Evolutionary conservation across 2,113 vertebrate genomes (phyloP).

Genomic region (Urocolius indicus): DNA sequence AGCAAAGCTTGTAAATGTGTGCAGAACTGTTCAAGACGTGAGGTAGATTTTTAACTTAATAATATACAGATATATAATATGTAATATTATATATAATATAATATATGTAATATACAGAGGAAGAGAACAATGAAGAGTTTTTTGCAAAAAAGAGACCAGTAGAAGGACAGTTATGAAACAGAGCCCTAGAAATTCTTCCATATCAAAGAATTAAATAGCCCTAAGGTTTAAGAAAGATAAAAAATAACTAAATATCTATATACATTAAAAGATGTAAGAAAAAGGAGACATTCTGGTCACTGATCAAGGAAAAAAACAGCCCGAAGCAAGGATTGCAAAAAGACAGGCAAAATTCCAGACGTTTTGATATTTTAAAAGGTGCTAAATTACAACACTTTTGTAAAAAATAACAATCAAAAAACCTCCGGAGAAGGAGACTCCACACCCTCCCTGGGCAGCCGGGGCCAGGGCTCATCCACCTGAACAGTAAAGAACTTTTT

Average conservation of each 20-base stretch:
- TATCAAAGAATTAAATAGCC: background rate
- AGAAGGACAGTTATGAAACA: background rate
- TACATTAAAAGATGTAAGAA: background rate
- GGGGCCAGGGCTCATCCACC: no score
- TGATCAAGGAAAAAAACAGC: background rate
- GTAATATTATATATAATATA: no score
- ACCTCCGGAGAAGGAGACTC: no score
- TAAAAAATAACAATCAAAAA: background rate
- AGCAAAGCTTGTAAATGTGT: background rate
- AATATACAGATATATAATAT: background rate
- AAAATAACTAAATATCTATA: background rate
- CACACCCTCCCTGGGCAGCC: no score
- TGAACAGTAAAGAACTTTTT: no score
- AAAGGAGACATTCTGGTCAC: background rate
- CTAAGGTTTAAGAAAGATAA: background rate
- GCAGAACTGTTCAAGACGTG: background rate
- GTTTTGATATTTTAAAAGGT: background rate
- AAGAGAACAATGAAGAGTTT: background rate
- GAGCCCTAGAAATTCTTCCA: background rate
- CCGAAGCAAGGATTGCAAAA: background rate
- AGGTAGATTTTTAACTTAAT: background rate
- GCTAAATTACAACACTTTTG: background rate
- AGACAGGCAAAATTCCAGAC: background rate
- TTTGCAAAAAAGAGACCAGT: background rate
- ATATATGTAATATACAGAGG: background rate